Percentiles rank a stretch among this genome's conserved stretches.
Conservation (phyloP, 92 coral and sea anemone species). For the Bergia sp. region DNA sequence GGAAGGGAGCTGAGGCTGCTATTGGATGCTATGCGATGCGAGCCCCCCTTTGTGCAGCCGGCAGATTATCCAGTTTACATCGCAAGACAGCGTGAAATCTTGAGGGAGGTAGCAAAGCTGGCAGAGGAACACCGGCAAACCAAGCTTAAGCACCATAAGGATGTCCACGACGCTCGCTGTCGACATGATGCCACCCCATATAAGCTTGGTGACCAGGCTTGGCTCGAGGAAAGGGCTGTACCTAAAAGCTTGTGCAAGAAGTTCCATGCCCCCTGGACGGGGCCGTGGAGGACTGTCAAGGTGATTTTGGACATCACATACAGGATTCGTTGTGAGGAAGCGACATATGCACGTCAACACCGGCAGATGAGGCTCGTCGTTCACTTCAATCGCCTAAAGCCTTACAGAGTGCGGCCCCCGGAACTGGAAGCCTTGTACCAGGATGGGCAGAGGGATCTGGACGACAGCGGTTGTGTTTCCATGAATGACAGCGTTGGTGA, state of each 20-base stretch:
- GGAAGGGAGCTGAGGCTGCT: slow-evolving; percentile 50
- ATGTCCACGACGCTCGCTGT: slow-evolving; percentile 37
- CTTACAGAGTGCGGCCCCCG: slow-evolving; percentile 1
- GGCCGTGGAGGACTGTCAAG: slow-evolving; percentile 48
- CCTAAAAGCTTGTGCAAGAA: slow-evolving; percentile 37
- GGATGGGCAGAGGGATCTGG: not conserved
- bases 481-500: not conserved
- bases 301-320: slow-evolving; percentile 48
- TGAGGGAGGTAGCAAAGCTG: slow-evolving; percentile 24
- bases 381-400: slow-evolving; percentile 13
- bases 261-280: slow-evolving; percentile 54
- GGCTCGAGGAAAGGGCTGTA: slow-evolving; percentile 30
- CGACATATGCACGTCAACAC: not conserved
- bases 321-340: slow-evolving; percentile 34
- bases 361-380: slow-evolving; percentile 7
- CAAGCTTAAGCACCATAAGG: slow-evolving; percentile 30
- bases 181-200: slow-evolving; percentile 22
- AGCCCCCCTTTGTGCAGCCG: slow-evolving; percentile 31
- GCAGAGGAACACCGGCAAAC: not conserved
- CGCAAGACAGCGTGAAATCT: no score
- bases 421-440: not conserved
- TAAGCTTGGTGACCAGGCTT: slow-evolving; percentile 30
- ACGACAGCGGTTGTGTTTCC: not conserved
- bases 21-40: slow-evolving; percentile 41
- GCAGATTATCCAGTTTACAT: slow-evolving; percentile 17